Conservation (phyloP, 2,113 vertebrate genomes). For the Podocnemis expansa region DNA sequence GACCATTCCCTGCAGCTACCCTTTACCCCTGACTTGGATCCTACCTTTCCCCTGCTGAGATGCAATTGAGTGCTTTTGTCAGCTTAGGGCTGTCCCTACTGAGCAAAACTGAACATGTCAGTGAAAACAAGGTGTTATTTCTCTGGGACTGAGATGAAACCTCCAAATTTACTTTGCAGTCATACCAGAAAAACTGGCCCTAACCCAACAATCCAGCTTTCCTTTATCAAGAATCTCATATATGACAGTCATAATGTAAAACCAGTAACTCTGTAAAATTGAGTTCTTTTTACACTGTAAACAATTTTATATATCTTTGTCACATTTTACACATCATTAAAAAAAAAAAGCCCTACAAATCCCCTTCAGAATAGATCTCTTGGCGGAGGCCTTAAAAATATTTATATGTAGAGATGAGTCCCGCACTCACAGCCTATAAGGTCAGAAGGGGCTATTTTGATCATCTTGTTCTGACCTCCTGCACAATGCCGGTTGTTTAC, state of each 20-base stretch:
- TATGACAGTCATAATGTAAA: neutral
- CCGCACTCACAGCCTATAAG: neutral
- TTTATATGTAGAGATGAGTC: neutral
- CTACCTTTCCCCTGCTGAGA: neutral
- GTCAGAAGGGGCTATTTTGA: too few species aligned
- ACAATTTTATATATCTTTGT: neutral
- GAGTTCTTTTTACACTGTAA: neutral
- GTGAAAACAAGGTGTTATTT: neutral
- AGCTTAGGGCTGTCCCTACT: neutral
- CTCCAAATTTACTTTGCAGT: neutral
- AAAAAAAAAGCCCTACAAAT: fast-evolving
- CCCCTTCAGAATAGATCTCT: neutral
- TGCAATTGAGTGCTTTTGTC: neutral
- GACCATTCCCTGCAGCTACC: neutral
- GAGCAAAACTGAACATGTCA: fast-evolving
- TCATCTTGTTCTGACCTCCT: too few species aligned
- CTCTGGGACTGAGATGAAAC: neutral
- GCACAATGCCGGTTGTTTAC: too few species aligned
- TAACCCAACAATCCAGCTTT: neutral
- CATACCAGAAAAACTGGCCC: neutral
- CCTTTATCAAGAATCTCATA: neutral
- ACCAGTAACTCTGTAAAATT: neutral
- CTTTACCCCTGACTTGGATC: neutral
- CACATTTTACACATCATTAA: neutral
- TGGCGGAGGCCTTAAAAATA: neutral